A percentile compares a stretch with the other conserved stretches of the same genome.
phyloP scores from a whole-genome alignment of 2,888 invertebrate genomes.

The Phyto melanocephala region DNA sequence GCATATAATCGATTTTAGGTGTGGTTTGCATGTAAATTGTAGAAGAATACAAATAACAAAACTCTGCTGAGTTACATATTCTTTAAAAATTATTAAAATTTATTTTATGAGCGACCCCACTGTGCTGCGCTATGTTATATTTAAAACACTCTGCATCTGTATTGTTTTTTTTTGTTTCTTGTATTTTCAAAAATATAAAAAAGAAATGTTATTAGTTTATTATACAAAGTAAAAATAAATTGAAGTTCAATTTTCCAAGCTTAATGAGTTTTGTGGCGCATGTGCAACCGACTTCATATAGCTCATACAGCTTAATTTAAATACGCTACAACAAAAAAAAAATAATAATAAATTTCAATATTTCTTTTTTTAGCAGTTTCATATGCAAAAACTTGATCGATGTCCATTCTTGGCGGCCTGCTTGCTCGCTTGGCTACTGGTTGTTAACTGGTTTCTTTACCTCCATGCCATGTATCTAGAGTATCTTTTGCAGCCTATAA shows the following conservation, averaged over 20 bases:
- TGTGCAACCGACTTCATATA: conserved; percentile 36
- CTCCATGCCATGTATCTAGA: neutral
- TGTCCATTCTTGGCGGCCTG: conserved; percentile 12
- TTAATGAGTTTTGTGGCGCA: conserved; percentile 58
- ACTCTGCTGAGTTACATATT: no score
- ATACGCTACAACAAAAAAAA: neutral
- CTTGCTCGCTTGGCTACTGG: conserved; percentile 12
- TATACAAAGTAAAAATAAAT: neutral
- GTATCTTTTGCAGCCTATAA: neutral
- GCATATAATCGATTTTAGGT: no score
- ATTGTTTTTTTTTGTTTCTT: no score
- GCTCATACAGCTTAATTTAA: conserved; percentile 55
- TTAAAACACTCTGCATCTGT: no score
- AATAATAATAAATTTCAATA: neutral
- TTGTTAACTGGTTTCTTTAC: neutral
- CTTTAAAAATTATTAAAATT: no score
- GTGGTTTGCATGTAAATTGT: no score
- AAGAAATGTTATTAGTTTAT: no score
- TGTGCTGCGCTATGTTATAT: no score
- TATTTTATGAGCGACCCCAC: no score
- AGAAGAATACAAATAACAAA: no score
- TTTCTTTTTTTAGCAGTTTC: neutral
- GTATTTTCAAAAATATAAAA: no score
- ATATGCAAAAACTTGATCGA: conserved; percentile 19
- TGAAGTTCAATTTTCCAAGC: conserved; percentile 4